Evolutionary conservation across 1,140 invertebrate genomes (phyloP).

Genomic region (Drosophila mauritiana): DNA sequence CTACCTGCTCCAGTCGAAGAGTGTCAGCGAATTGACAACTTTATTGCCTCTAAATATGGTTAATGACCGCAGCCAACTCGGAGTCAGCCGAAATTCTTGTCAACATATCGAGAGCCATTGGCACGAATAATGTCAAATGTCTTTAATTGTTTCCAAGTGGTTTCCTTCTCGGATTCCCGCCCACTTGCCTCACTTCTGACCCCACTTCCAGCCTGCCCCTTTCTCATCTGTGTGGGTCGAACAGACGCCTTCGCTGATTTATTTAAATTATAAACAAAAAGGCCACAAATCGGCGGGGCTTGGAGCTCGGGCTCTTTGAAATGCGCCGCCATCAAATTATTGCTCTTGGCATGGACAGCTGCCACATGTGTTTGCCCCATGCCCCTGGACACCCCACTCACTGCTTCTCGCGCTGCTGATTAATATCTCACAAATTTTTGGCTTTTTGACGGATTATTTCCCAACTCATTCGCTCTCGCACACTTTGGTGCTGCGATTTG

Average conservation of each 20-base stretch:
- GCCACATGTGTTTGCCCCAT: slow-evolving; percentile 64
- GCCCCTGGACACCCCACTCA: neutral
- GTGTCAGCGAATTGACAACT: slow-evolving; percentile 69
- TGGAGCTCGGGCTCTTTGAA: slow-evolving; percentile 51
- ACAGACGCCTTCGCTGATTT: slow-evolving; percentile 62
- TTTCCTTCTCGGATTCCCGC: slow-evolving; percentile 22
- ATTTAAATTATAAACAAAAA: slow-evolving; percentile 60
- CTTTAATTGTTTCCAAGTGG: slow-evolving; percentile 75
- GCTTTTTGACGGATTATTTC: slow-evolving; percentile 77
- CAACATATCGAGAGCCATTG: slow-evolving; percentile 57
- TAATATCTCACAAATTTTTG: slow-evolving; percentile 75
- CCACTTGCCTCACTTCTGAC: slow-evolving; percentile 17
- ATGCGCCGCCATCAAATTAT: slow-evolving; percentile 70
- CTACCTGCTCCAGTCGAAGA: slow-evolving; percentile 31
- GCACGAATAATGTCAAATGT: slow-evolving; percentile 74
- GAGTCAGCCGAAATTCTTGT: slow-evolving; percentile 43
- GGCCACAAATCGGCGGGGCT: slow-evolving; percentile 24
- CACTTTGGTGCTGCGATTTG: slow-evolving; percentile 49
- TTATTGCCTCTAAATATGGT: slow-evolving; percentile 79
- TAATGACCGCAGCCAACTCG: slow-evolving; percentile 58
- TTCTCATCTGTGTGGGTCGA: slow-evolving; percentile 55
- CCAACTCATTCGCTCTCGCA: slow-evolving; percentile 37
- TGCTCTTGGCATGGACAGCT: slow-evolving; percentile 69
- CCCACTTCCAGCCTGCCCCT: neutral
- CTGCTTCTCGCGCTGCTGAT: slow-evolving; percentile 39